Evolutionary conservation across 92 coral and sea anemone species (phyloP).

Genomic region (Bergia sp.): DNA sequence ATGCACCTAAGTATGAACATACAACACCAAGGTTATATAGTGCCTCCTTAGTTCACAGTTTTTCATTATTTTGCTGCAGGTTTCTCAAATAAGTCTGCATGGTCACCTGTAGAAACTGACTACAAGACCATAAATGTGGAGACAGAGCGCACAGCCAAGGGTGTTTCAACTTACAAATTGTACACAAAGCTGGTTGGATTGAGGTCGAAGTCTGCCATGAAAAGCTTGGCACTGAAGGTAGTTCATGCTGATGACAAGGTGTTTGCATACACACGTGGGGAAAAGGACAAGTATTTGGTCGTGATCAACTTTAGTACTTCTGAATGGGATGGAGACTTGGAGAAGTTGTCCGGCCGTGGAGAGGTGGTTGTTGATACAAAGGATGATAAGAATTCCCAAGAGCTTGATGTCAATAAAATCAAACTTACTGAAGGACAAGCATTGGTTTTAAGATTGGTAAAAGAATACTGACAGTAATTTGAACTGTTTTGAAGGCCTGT

Average conservation of each 20-base stretch:
- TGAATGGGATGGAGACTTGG: conserved; percentile 61
- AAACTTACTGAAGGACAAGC: conserved; percentile 67
- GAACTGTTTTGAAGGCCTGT: neutral
- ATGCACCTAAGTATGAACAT: neutral
- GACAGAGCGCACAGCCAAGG: conserved; percentile 31
- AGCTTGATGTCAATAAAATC: conserved; percentile 63
- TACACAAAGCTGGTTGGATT: conserved; percentile 65
- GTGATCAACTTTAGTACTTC: conserved; percentile 62
- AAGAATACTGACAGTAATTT: neutral
- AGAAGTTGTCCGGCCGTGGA: conserved; percentile 66
- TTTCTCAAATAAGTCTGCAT: conserved; percentile 21
- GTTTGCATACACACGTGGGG: conserved; percentile 63
- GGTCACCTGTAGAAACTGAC: conserved; percentile 35
- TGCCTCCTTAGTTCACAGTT: neutral
- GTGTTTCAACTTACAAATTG: conserved; percentile 55
- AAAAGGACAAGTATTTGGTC: conserved; percentile 52
- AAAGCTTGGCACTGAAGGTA: conserved; percentile 33
- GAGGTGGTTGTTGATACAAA: conserved; percentile 59
- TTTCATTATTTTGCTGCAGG: conserved; percentile 36
- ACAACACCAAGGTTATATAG: neutral
- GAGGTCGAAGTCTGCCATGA: conserved; percentile 56
- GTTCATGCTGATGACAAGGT: conserved; percentile 61
- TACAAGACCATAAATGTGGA: conserved; percentile 50
- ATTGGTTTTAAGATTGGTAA: conserved; percentile 39
- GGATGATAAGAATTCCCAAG: neutral